Conservation (phyloP, 2,113 vertebrate species). For the Paratilapia polleni region DNA sequence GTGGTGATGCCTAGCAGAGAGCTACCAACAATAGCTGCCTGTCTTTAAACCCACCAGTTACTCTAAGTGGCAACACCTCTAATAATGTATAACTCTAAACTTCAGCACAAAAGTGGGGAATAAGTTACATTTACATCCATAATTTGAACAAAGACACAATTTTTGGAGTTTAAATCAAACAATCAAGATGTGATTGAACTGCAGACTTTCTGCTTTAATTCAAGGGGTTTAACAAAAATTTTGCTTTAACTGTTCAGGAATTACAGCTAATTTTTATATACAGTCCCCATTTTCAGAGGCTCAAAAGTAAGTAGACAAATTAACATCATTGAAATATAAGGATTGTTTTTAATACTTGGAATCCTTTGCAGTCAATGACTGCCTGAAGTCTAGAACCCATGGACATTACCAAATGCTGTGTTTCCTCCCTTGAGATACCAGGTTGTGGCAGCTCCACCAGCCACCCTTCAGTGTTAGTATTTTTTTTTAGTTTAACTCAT, state of each 20-base stretch:
- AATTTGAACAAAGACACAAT: too few relatives aligned
- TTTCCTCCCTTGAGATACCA: neutral
- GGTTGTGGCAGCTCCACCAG: too few relatives aligned
- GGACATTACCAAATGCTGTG: neutral
- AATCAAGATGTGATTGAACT: neutral
- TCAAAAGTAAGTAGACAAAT: neutral
- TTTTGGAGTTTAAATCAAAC: neutral
- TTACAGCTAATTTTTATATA: neutral
- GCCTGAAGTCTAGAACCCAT: neutral
- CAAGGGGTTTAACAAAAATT: neutral
- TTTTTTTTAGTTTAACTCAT: too few relatives aligned
- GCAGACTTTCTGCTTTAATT: neutral
- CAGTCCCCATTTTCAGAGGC: too few relatives aligned
- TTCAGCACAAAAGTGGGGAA: too few relatives aligned
- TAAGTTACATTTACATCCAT: too few relatives aligned
- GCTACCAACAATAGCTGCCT: too few relatives aligned
- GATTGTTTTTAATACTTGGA: neutral
- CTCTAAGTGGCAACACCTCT: too few relatives aligned
- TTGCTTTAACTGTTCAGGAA: neutral
- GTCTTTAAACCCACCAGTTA: too few relatives aligned
- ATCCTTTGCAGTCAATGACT: neutral
- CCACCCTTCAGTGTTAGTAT: too few relatives aligned
- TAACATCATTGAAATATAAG: neutral
- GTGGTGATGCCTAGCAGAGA: too few relatives aligned
- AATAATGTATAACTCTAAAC: too few relatives aligned